phyloP scores from a whole-genome alignment of 2,888 invertebrate species.

The Cheilosia urbana region DNA sequence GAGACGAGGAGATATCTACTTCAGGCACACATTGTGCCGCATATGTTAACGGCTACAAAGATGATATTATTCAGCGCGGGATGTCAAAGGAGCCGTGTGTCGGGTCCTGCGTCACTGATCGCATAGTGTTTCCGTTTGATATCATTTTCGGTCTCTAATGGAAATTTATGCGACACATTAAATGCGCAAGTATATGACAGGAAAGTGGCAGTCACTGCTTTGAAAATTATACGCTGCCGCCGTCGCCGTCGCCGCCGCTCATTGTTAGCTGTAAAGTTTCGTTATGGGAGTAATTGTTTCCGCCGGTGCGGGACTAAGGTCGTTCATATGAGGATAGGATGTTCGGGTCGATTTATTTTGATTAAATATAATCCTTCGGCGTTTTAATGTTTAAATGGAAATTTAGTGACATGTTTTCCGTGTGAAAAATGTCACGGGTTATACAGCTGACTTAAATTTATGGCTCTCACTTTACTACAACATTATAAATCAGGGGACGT shows the following conservation, averaged over 20 bases:
- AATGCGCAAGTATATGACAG: conserved; percentile 58
- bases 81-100: conserved; percentile 63
- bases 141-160: conserved; percentile 23
- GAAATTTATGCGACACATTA: conserved; percentile 65
- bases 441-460: conserved; percentile 23
- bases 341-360: conserved; percentile 66
- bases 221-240: conserved; percentile 25
- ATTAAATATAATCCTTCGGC: conserved; percentile 51
- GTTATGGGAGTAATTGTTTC: conserved; percentile 54
- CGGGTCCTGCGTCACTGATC: conserved; percentile 61
- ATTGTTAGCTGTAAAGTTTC: background rate
- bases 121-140: conserved; percentile 24
- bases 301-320: conserved; percentile 9
- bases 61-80: conserved; percentile 64
- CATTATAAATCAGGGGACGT: conserved; percentile 18
- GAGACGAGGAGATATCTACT: conserved; percentile 3
- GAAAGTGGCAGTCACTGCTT: conserved; percentile 55
- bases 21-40: conserved; percentile 2
- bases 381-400: conserved; percentile 48
- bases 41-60: conserved; percentile 50
- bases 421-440: conserved; percentile 10
- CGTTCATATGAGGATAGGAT: conserved; percentile 48
- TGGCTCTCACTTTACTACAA: background rate
- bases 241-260: background rate
- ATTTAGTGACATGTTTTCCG: conserved; percentile 10